phyloP scores from a whole-genome alignment of 2,888 invertebrate genomes.

The Netelia inedita region DNA sequence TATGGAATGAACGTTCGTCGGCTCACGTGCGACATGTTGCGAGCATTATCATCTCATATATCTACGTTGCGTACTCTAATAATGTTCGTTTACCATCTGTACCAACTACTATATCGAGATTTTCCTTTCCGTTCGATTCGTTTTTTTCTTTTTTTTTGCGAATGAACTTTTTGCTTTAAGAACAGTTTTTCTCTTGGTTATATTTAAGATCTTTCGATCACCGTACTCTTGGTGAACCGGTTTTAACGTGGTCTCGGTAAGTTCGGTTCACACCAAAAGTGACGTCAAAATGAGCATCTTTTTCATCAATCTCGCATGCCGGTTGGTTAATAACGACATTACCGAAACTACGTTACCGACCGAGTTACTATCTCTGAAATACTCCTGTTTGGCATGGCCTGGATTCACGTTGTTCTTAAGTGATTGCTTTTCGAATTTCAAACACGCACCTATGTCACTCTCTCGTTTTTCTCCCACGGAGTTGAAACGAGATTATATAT shows the following conservation, averaged over 20 bases:
- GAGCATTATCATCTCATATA: conserved; percentile 70
- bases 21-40: conserved; percentile 73
- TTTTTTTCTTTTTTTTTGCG: conserved; percentile 20
- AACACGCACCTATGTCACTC: conserved; percentile 77
- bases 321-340: background rate
- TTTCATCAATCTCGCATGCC: no score
- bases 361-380: conserved; percentile 58
- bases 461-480: conserved; percentile 69
- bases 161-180: background rate
- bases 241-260: conserved; percentile 65
- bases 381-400: conserved; percentile 82
- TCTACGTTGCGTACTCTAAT: conserved; percentile 71
- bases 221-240: conserved; percentile 22
- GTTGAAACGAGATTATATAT: conserved; percentile 34
- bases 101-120: conserved; percentile 26
- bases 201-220: conserved; percentile 37
- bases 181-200: conserved; percentile 53
- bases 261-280: background rate
- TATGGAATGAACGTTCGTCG: conserved; percentile 81
- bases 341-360: conserved; percentile 71
- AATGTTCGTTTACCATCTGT: conserved; percentile 66
- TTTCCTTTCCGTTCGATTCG: conserved; percentile 23
- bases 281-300: background rate
- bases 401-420: conserved; percentile 75
- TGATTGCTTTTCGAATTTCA: conserved; percentile 70